phyloP scores from a whole-genome alignment of 2,113 vertebrate genomes.

The Carassius auratus region DNA sequence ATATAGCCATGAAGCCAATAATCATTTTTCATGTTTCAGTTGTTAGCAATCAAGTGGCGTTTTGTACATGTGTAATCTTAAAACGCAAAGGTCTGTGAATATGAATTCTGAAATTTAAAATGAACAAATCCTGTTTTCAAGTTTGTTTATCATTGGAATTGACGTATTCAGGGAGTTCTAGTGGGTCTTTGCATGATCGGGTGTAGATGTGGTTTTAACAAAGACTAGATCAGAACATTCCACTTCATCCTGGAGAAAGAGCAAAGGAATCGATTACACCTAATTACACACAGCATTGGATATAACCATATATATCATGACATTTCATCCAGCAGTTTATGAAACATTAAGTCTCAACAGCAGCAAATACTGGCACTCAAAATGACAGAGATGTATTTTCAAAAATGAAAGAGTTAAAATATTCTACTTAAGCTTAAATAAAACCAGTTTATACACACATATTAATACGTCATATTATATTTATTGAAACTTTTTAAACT shows the following conservation, averaged over 20 bases:
- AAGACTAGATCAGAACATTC: neutral
- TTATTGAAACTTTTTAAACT: too few relatives aligned
- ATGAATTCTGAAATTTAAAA: neutral
- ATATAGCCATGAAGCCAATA: too few relatives aligned
- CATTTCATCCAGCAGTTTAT: neutral
- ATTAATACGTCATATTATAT: too few relatives aligned
- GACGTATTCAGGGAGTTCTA: neutral
- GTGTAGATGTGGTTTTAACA: neutral
- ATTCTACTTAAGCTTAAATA: too few relatives aligned
- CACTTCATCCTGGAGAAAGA: neutral
- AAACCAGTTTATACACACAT: too few relatives aligned
- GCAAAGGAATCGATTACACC: neutral
- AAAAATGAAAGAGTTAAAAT: neutral
- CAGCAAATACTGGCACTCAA: neutral
- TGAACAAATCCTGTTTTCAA: neutral
- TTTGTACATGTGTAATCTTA: too few relatives aligned
- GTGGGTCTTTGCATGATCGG: neutral
- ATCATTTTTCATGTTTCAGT: too few relatives aligned
- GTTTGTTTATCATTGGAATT: neutral
- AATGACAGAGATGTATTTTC: neutral
- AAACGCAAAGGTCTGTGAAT: neutral
- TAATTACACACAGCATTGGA: neutral
- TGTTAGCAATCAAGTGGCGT: too few relatives aligned
- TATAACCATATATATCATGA: neutral
- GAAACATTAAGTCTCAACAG: neutral